Conservation (phyloP, 2,888 invertebrate species). For the Tuta absoluta region DNA sequence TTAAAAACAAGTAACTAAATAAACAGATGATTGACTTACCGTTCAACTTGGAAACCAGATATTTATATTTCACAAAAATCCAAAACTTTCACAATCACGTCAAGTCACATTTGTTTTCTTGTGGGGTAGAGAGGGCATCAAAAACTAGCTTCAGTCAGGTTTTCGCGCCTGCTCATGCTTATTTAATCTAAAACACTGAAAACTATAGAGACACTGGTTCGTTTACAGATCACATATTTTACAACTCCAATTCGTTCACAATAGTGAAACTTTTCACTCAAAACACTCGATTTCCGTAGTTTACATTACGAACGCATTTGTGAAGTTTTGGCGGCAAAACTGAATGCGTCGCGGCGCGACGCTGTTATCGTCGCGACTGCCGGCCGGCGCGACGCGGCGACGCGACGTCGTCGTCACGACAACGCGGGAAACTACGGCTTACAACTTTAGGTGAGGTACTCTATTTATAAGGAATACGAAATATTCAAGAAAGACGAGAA, state of each 20-base stretch:
- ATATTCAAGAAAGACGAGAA: too few relatives aligned
- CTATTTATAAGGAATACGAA: too few relatives aligned
- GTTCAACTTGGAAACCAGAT: background rate
- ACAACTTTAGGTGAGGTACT: background rate
- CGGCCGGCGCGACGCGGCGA: conserved; percentile 4
- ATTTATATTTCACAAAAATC: background rate
- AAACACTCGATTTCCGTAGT: background rate
- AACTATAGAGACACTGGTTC: background rate
- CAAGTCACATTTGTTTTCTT: too few relatives aligned
- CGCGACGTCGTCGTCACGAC: background rate
- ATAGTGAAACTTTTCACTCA: background rate
- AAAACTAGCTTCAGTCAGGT: background rate
- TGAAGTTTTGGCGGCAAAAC: conserved; percentile 14
- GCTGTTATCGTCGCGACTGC: conserved; percentile 2
- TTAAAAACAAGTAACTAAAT: conserved; percentile 10
- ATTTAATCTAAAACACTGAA: background rate
- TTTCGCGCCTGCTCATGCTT: background rate
- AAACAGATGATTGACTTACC: conserved; percentile 7
- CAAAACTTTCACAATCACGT: background rate
- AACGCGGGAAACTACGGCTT: background rate
- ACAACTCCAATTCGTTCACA: background rate
- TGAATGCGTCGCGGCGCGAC: background rate
- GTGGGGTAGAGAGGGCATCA: background rate
- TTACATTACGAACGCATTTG: conserved; percentile 11
- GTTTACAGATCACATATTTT: background rate